Base-by-base conservation (phyloP, 2,113 vertebrate genomes). In the Campylomormyrus tamandua region DNA sequence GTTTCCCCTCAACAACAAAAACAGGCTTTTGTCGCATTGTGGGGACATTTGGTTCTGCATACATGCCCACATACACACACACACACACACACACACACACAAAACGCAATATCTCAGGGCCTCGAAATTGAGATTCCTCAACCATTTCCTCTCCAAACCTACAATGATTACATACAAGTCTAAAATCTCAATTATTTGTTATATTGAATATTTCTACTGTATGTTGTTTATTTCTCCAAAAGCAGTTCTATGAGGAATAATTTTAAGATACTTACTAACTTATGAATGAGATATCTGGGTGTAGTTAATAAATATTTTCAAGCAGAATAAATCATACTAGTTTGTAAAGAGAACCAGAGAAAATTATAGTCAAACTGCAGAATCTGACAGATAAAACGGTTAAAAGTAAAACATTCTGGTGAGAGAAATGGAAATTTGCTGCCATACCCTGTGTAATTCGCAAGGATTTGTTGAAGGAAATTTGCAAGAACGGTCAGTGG, bases 381-480 rank as follows among this genome's bases (percentile, higher is more conserved):
- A 56, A 17, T 50, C 15, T 35, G n/a, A 87, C 27, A 49, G 85
- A 17, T 10, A 53, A 17, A 35, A 87, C 0, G 50, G 85, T 42
- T 87, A 87, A 87, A 52, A 31, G 48, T 27, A 87, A 87, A 15
- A 4, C 27, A 17, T 9, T 87, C 50, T 87, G 27, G 50, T 31
- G n/a, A 17, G 31, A 87, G 48, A 87, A 87, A 52, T 31, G 45
- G 50, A 49, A 53, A 27, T 89, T 70, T 92, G 90, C 90, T 90
- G 91, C 83, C 70, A 90, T 94, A 93, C 93, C 93, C 90, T 92
- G 93, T 93, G 92, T 87, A 86, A 90, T 31, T 92, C 91, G 92
- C 91, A 91, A 13, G 27, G 42, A 93, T 88, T 53, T 90, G 88
- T 89, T 35, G 90, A 92, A 89, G 88, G 89, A 88, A 39, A 89